Evolutionary conservation across 2,888 invertebrate genomes (phyloP).

Genomic region (Lepidocyrtinus sp.): DNA sequence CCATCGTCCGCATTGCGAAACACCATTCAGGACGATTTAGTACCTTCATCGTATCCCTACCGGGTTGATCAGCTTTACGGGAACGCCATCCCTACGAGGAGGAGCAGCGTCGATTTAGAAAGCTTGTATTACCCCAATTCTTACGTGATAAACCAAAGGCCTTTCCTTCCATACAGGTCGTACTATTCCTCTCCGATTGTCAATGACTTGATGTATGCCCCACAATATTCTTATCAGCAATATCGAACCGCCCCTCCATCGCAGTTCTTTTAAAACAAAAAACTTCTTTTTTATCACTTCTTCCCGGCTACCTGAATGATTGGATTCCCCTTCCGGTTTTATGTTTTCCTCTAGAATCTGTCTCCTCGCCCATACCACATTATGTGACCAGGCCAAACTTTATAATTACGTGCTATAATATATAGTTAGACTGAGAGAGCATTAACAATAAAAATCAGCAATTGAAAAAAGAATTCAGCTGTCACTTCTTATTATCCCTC

Average conservation of each 20-base stretch:
- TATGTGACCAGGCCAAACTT: too few relatives aligned
- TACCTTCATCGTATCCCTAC: neutral
- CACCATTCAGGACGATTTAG: neutral
- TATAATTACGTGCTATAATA: too few relatives aligned
- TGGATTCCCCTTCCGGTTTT: too few relatives aligned
- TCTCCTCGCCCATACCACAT: too few relatives aligned
- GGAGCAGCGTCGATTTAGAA: neutral
- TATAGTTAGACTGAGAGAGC: too few relatives aligned
- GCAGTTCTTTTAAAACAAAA: conserved; percentile 20
- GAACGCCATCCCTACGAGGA: neutral
- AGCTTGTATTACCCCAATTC: neutral
- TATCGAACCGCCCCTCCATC: neutral
- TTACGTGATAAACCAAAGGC: conserved; percentile 19
- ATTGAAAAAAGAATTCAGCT: too few relatives aligned
- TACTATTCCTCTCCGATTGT: conserved; percentile 4
- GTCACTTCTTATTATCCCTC: too few relatives aligned
- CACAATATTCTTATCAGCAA: conserved; percentile 26
- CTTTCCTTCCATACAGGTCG: conserved; percentile 16
- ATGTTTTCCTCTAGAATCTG: too few relatives aligned
- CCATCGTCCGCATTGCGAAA: neutral
- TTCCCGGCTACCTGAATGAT: too few relatives aligned
- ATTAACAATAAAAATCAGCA: too few relatives aligned
- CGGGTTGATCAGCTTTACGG: neutral
- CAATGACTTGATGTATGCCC: conserved; percentile 39
- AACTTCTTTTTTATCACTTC: too few relatives aligned